phyloP scores from a whole-genome alignment of 2,888 invertebrate genomes.

The Elgonia sp. region DNA sequence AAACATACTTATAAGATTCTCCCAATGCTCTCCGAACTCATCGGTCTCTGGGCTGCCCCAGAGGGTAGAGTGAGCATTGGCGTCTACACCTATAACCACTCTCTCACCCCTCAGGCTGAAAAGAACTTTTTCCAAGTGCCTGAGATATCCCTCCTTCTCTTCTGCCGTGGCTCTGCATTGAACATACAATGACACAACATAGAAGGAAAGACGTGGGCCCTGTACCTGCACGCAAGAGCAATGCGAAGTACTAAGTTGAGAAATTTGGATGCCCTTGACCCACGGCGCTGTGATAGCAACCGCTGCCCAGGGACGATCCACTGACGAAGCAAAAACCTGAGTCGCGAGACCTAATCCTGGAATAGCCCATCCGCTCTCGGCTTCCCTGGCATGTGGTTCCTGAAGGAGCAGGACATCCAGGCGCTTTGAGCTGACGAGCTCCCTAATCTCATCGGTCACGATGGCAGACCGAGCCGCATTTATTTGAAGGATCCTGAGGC shows the following conservation, averaged over 20 bases:
- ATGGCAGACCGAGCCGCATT: no score
- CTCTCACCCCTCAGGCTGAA: neutral
- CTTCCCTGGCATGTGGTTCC: neutral
- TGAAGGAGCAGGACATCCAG: neutral
- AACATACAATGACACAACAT: constrained; percentile 70
- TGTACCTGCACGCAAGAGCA: constrained; percentile 63
- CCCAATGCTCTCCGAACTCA: neutral
- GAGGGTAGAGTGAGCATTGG: constrained; percentile 57
- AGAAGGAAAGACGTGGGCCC: constrained; percentile 59
- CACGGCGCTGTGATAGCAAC: neutral
- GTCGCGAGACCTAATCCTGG: neutral
- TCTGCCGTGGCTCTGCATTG: constrained; percentile 34
- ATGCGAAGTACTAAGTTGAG: constrained; percentile 59
- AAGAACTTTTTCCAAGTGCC: neutral
- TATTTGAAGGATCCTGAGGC: no score
- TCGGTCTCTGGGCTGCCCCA: constrained; percentile 36
- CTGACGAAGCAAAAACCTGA: no score
- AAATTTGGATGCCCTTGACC: constrained; percentile 27
- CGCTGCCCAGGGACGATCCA: constrained; percentile 10
- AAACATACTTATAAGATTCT: neutral
- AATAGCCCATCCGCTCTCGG: neutral
- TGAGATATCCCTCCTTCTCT: neutral
- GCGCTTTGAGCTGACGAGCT: neutral
- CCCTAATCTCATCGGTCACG: neutral
- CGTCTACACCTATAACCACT: constrained; percentile 35